Evolutionary conservation across 1,140 invertebrate species (phyloP), one percentile per base, ranked within the genome.

Genomic region (Phthorimaea operculella): DNA sequence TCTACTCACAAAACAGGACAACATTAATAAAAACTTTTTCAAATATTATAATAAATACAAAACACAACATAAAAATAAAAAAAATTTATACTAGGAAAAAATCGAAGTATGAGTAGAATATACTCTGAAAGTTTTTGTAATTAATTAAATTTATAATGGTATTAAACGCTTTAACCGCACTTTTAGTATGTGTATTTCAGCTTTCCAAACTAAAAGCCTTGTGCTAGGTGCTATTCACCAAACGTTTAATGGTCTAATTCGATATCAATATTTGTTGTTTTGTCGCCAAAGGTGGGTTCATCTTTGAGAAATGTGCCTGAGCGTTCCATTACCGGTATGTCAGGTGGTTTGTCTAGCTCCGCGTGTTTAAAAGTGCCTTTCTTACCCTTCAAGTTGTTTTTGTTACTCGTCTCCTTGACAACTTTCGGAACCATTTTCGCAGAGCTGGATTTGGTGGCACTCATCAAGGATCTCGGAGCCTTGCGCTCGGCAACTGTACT

Each of bases 241-340:
- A 28, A 28, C 6, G n/a, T 59, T 57, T 58, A 65, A 39, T 67
- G 54, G 52, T 57, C 59, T 59, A 69, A 28, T 28, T 28, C 21
- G 21, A 28, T 65, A 56, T 70, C 67, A 45, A 67, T 66, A 49
- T 76, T 64, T 9, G 64, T 60, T 12, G 64, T 64, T 58, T 74
- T 75, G 50, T 76, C 68, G 0, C 63, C 62, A 55, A 80, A 80
- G n/a, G 68, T 78, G 8, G 74, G 76, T 72, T 92, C 90, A 64
- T 92, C 92, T 72, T 92, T 92, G 8, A 92, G 77, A 66, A 92
- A 93, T 0, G 92, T 93, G 10, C 90, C 89, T 0, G 92, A 92
- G 55, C 91, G 76, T 54, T 84, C 82, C 72, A 88, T 85, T 1
- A 65, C 62, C 1, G 86, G 81, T 14, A 79, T 70, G 5, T 68